Evolutionary conservation across 2,797 vertebrate genomes (phyloP).

Genomic region (Craterocephalus amniculus): DNA sequence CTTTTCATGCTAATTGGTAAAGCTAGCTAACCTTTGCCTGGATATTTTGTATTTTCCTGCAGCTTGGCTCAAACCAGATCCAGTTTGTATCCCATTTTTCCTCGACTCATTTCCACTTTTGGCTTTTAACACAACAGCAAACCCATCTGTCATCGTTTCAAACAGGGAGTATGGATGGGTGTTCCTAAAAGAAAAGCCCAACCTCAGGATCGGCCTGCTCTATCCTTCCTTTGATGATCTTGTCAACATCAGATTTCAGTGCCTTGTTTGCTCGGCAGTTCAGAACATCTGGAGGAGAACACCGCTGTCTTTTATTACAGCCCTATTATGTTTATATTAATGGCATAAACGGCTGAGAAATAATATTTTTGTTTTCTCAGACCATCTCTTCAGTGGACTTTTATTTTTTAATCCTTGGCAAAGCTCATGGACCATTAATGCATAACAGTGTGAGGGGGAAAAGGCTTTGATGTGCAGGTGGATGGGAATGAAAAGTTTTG

Average conservation of each 20-base stretch:
- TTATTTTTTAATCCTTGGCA: constrained; percentile 45
- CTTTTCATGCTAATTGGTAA: constrained; percentile 11
- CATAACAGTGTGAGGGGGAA: constrained; percentile 24
- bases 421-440: constrained; percentile 28
- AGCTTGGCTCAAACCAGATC: constrained; percentile 32
- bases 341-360: constrained; percentile 49
- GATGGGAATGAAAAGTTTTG: constrained; percentile 57
- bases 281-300: constrained; percentile 56
- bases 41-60: constrained; percentile 36
- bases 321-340: constrained; percentile 54
- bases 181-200: constrained; percentile 44
- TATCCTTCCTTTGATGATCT: constrained; percentile 57
- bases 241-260: constrained; percentile 49
- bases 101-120: constrained; percentile 34
- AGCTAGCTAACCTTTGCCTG: constrained; percentile 53
- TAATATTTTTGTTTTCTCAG: constrained; percentile 53
- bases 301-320: constrained; percentile 14
- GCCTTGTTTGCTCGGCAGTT: constrained; percentile 44
- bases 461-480: constrained; percentile 72
- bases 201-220: constrained; percentile 46
- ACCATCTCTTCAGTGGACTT: constrained; percentile 31
- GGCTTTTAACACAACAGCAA: constrained; percentile 47
- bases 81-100: constrained; percentile 35
- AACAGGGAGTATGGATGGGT: constrained; percentile 27
- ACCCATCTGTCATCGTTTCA: constrained; percentile 70